A percentile compares a stretch with the other conserved stretches of the same genome.
These are phyloP conservation scores for Ophion slaviceki DNA, from an alignment of 2,888 invertebrate species.

Conservation along the genomic window DNA sequence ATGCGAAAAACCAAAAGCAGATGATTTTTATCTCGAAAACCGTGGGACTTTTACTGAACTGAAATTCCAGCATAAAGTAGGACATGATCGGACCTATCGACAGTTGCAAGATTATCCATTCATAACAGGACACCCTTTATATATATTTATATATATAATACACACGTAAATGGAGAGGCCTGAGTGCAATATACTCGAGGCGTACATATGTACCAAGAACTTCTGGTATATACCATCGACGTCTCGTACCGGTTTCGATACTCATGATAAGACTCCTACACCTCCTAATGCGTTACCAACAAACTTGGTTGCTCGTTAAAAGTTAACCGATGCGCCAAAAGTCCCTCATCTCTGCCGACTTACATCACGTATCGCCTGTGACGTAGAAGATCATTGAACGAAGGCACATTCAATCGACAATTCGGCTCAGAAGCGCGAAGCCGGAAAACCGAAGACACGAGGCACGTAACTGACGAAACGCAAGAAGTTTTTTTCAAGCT, in stretches of 20 bases:
- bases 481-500: background rate
- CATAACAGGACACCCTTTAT: background rate
- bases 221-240: conserved; percentile 1
- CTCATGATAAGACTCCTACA: conserved; percentile 27
- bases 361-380: background rate
- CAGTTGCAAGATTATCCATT: too few species aligned
- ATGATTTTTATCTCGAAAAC: too few species aligned
- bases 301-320: conserved; percentile 75
- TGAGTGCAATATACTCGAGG: background rate
- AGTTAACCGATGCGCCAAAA: conserved; percentile 70
- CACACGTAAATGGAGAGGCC: background rate
- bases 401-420: conserved; percentile 62
- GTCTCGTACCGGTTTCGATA: conserved; percentile 47
- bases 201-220: conserved; percentile 1
- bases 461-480: conserved; percentile 20
- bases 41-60: too few species aligned
- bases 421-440: conserved; percentile 61
- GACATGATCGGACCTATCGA: too few species aligned
- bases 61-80: too few species aligned
- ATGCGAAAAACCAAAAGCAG: too few species aligned
- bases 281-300: conserved; percentile 52
- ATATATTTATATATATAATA: background rate
- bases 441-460: conserved; percentile 50
- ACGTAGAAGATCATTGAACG: conserved; percentile 1
- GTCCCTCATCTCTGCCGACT: conserved; percentile 24